These are phyloP conservation scores for Pseudochirops corinnae DNA, from an alignment of 2,797 vertebrate species.

Conservation along the genomic window DNA sequence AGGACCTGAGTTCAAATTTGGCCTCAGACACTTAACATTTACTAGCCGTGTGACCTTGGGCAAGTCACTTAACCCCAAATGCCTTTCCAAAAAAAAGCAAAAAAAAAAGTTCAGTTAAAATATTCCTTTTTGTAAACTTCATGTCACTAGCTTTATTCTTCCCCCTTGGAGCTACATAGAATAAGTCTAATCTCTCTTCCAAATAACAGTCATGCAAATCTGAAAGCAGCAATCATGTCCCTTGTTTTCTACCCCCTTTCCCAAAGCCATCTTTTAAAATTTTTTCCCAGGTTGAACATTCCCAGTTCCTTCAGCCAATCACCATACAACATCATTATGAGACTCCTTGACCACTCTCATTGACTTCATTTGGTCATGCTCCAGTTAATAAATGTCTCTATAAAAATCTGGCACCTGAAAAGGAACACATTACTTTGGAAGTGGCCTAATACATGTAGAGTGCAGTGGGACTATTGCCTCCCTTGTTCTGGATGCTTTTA, in stretches of 20 bases:
- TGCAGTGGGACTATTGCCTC: background rate
- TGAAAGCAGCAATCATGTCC: background rate
- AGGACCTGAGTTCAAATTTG: no score
- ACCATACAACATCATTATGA: background rate
- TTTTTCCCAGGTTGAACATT: background rate
- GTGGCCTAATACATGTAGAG: background rate
- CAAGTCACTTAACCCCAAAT: no score
- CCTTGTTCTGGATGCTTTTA: background rate
- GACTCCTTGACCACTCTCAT: background rate
- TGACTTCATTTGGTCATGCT: background rate
- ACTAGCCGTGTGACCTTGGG: no score
- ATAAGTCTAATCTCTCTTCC: background rate
- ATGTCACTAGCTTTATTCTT: background rate
- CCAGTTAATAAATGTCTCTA: background rate
- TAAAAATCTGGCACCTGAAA: background rate
- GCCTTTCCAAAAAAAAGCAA: no score
- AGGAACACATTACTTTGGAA: background rate
- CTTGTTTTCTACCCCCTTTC: background rate
- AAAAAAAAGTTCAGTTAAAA: background rate
- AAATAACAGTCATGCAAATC: background rate
- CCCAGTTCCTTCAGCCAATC: background rate
- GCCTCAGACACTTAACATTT: no score
- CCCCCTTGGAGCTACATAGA: background rate
- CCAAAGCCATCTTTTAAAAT: background rate
- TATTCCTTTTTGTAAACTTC: background rate